Percentiles rank a stretch among this genome's conserved stretches.
These are phyloP conservation scores for Dinocampus coccinellae DNA, from an alignment of 2,888 invertebrate genomes.

Conservation along the genomic window DNA sequence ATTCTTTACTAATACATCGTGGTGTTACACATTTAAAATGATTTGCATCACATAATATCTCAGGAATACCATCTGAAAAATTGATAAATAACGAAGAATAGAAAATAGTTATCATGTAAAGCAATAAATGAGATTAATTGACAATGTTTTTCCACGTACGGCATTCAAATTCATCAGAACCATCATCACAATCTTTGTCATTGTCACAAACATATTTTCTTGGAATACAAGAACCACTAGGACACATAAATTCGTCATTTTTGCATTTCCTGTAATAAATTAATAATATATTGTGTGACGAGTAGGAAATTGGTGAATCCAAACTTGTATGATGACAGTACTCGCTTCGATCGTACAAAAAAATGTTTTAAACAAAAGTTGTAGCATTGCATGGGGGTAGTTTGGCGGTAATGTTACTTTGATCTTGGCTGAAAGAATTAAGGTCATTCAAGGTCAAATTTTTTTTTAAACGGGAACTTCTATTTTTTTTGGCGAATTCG, in stretches of 20 bases:
- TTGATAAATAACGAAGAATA: not conserved
- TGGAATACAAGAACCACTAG: constrained; percentile 83
- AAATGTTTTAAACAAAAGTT: no score
- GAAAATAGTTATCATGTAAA: not conserved
- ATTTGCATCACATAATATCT: constrained; percentile 75
- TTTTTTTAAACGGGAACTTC: no score
- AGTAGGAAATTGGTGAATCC: no score
- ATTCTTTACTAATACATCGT: constrained; percentile 81
- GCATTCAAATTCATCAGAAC: constrained; percentile 83
- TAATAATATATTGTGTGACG: no score
- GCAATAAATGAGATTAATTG: no score
- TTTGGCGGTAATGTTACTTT: no score
- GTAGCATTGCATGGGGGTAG: no score
- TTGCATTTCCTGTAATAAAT: constrained; percentile 72
- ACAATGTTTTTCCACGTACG: constrained; percentile 59
- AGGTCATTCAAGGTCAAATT: no score
- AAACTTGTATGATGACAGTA: no score
- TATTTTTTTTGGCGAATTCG: no score
- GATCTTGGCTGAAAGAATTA: no score
- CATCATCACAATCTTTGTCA: constrained; percentile 86
- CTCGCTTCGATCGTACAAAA: no score
- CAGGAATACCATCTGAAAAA: constrained; percentile 53
- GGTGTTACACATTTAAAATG: constrained; percentile 82
- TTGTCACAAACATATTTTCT: constrained; percentile 83
- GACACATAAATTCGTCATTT: constrained; percentile 80